Conservation (phyloP, 2,797 vertebrate species). For the Micrastur ruficollis region DNA sequence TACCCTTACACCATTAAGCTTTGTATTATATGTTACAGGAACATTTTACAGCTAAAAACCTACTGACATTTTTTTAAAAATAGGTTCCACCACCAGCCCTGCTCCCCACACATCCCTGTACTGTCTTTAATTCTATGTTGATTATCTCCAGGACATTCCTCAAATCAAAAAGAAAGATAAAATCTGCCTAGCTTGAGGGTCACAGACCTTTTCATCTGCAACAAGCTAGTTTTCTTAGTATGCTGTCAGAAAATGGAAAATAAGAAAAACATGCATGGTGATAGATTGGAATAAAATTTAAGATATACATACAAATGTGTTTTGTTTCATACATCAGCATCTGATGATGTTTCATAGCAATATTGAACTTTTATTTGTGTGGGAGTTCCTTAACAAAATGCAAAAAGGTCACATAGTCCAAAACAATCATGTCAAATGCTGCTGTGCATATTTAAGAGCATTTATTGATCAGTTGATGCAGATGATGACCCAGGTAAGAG, state of each 20-base stretch:
- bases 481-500: not conserved
- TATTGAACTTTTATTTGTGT: not conserved
- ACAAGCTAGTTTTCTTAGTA: not conserved
- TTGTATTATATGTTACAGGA: not conserved
- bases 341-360: not conserved
- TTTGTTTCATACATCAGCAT: not conserved
- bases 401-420: not conserved
- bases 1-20: not conserved
- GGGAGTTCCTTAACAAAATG: not conserved
- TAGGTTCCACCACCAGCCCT: not conserved
- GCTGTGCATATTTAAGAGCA: not conserved
- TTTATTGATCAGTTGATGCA: not conserved
- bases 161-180: not conserved
- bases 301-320: not conserved
- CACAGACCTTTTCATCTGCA: not conserved
- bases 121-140: not conserved
- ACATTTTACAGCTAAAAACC: not conserved
- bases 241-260: not conserved
- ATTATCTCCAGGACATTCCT: not conserved
- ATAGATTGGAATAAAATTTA: not conserved
- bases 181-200: not conserved
- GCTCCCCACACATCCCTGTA: not conserved
- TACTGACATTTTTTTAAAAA: not conserved
- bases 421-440: not conserved
- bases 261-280: not conserved